Evolutionary conservation across 2,113 vertebrate genomes (phyloP).

Genomic region (Podarcis raffonei): DNA sequence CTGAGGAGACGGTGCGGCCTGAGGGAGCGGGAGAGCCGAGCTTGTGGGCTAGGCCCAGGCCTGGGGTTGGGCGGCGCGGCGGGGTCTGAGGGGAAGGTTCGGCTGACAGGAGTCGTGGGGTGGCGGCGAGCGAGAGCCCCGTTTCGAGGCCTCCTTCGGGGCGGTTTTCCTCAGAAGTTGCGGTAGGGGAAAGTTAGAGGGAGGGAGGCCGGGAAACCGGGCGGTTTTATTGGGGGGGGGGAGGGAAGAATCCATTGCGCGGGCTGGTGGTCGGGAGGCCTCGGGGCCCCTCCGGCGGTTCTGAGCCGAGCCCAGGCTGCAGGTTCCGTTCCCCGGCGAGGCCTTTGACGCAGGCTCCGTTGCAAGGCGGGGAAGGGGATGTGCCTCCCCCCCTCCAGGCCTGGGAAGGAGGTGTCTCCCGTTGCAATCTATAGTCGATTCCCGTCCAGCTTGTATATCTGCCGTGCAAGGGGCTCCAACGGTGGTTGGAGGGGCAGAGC

Average conservation of each 20-base stretch:
- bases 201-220: not conserved
- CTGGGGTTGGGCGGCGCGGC: not conserved
- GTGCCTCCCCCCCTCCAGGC: too few species aligned
- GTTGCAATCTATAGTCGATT: not conserved
- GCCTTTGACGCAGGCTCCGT: not conserved
- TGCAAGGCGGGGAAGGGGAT: not conserved
- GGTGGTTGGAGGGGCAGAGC: too few species aligned
- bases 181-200: not conserved
- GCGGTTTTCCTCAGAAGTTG: not conserved
- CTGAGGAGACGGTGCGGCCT: slow-evolving; percentile 84
- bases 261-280: too few species aligned
- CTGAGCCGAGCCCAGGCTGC: too few species aligned
- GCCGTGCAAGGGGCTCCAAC: not conserved
- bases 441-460: not conserved
- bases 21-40: not conserved
- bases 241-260: too few species aligned
- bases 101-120: not conserved
- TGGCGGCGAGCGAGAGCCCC: too few species aligned
- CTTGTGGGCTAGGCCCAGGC: not conserved
- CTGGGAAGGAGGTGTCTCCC: not conserved
- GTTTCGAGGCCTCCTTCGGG: not conserved
- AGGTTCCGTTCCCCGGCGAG: not conserved
- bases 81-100: not conserved
- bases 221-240: too few species aligned
- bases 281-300: too few species aligned